Base-by-base conservation (phyloP, 2,113 vertebrate genomes). In the Oryzias melastigma region DNA sequence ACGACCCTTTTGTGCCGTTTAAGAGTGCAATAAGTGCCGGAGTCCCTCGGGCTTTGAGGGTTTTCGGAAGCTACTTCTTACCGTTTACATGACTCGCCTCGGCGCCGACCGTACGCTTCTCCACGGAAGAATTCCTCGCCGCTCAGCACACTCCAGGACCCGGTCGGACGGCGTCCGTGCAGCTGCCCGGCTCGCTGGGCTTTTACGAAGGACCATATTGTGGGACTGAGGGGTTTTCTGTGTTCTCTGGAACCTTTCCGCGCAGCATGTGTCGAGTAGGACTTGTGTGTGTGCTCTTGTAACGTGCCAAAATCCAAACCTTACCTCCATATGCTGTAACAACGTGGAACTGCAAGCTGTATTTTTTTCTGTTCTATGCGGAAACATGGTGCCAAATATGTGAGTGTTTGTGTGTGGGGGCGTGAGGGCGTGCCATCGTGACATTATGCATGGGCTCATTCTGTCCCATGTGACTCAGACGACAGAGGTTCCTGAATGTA, bases 301-400 rank as follows among this genome's bases (percentile, higher is more conserved):
- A 71, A 67, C 40, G 76, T 86, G 86, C 88, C 85, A 87, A 84
- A 85, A 75, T 84, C 63, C 52, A 53, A 22, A 70, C 64, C 70
- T 85, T 86, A 88, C 86, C 85, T 88, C 86, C 61, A 40, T 77
- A 40, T 83, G 58, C 62, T 16, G 4, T 17, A 62, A 85, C 58
- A 69, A 52, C 65, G 62, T 75, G 68, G 77, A 81, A 61, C 73
- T 71, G 75, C 74, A 75, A 86, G 75, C 51, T 83, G 57, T 78
- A 63, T 74, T 86, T 22, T n/a, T 22, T 76, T 83, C 52, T 75
- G 65, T 82, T 87, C 83, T 87, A 87, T 87, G 88, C 88, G 78
- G 58, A 86, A 81, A 81, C 55, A 80, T 73, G 77, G 80, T 90
- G 83, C 88, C 88, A 90, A 89, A 89, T 88, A 82, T 63, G 56